A percentile compares a stretch with the other conserved stretches of the same genome.
These are phyloP conservation scores for Sinelater perroti DNA, from an alignment of 2,888 invertebrate genomes.

Conservation along the genomic window DNA sequence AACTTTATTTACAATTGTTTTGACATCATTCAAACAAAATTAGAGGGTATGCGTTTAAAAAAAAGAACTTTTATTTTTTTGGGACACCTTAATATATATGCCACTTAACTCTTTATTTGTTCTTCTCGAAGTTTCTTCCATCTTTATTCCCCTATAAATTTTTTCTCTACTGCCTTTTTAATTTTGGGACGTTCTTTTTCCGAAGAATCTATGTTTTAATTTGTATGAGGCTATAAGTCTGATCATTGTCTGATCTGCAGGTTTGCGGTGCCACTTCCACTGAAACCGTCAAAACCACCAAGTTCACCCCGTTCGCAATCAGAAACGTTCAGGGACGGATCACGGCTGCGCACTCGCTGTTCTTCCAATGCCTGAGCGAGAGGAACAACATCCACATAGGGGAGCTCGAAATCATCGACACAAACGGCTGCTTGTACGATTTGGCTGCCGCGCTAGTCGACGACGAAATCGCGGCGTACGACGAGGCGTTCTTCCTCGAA, in stretches of 20 bases:
- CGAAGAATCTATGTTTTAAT: no score
- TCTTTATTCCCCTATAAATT: no score
- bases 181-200: no score
- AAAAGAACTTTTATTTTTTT: no score
- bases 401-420: slow-evolving; percentile 20
- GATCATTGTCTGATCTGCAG: background rate
- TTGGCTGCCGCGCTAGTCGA: slow-evolving; percentile 40
- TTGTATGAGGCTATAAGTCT: no score
- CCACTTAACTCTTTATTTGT: no score
- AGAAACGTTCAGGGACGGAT: slow-evolving; percentile 19
- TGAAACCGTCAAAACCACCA: background rate
- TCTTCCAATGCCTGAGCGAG: slow-evolving; percentile 36
- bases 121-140: no score
- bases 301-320: slow-evolving; percentile 23
- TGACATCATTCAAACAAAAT: no score
- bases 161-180: no score
- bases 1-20: no score
- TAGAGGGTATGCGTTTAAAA: no score
- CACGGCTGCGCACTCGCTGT: slow-evolving; percentile 2
- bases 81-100: no score
- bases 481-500: slow-evolving; percentile 36
- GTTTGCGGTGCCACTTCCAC: background rate
- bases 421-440: slow-evolving; percentile 22
- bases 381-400: slow-evolving; percentile 45
- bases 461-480: slow-evolving; percentile 29